These are phyloP conservation scores for Eurytoma californica DNA, from an alignment of 2,888 invertebrate species.

Conservation along the genomic window DNA sequence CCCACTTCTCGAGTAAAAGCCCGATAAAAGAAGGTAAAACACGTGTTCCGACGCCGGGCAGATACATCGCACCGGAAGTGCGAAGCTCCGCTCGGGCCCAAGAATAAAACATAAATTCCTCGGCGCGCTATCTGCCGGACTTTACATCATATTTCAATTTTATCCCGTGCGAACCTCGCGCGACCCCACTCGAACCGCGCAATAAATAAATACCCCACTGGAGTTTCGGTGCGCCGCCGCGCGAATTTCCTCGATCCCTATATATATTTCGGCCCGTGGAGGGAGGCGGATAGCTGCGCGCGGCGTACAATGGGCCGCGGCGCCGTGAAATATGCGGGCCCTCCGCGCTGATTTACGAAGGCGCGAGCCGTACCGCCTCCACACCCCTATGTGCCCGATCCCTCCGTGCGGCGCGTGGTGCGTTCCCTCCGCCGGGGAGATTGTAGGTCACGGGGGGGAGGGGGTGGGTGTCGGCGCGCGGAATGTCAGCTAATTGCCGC, in stretches of 20 bases:
- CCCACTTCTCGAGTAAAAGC: constrained; percentile 9
- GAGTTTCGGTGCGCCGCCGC: constrained; percentile 3
- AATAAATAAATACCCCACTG: constrained; percentile 38
- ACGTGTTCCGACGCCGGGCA: constrained; percentile 45
- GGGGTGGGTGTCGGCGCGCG: constrained; percentile 40
- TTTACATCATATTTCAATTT: constrained; percentile 50
- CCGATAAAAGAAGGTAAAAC: constrained; percentile 41
- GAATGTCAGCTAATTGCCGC: constrained; percentile 63
- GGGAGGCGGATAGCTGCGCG: background rate
- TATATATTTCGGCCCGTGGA: background rate
- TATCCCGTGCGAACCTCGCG: constrained; percentile 21
- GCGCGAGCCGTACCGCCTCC: background rate
- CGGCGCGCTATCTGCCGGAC: constrained; percentile 35
- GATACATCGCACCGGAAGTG: constrained; percentile 46
- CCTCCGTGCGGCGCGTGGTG: constrained; percentile 20
- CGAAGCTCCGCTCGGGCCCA: background rate
- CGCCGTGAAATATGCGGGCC: constrained; percentile 44
- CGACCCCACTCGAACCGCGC: constrained; percentile 2
- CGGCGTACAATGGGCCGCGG: constrained; percentile 24
- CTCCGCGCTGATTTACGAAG: constrained; percentile 49
- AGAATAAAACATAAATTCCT: constrained; percentile 44
- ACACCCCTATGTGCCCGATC: background rate
- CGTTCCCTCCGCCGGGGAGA: constrained; percentile 46
- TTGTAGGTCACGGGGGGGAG: constrained; percentile 57
- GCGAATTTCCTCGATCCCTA: constrained; percentile 27